Evolutionary conservation across 2,113 vertebrate species (phyloP).

Genomic region (Macquaria australasica): DNA sequence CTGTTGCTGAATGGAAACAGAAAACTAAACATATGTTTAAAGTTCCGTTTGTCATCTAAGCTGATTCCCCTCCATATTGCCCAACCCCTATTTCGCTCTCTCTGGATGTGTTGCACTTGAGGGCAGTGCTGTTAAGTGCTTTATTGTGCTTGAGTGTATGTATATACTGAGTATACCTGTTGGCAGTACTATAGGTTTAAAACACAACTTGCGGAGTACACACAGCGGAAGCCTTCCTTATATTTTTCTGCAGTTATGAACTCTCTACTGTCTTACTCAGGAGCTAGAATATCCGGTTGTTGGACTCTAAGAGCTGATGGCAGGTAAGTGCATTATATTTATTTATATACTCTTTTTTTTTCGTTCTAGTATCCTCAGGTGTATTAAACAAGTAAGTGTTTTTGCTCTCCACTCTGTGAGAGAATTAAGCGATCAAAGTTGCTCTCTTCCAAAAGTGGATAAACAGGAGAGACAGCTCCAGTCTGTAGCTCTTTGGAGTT

Average conservation of each 20-base stretch:
- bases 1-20: slow-evolving; percentile 51
- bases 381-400: not conserved
- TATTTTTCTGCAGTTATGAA: slow-evolving; percentile 84
- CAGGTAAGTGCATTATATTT: slow-evolving; percentile 87
- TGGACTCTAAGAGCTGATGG: slow-evolving; percentile 89
- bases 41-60: slow-evolving; percentile 76
- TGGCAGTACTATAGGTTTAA: slow-evolving; percentile 44
- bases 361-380: not conserved
- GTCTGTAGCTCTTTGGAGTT: not conserved
- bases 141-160: slow-evolving; percentile 28
- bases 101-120: slow-evolving; percentile 58
- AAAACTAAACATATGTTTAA: slow-evolving; percentile 78
- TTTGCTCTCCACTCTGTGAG: not conserved
- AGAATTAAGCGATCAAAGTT: not conserved
- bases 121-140: slow-evolving; percentile 50
- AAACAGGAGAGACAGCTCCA: slow-evolving; percentile 13
- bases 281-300: slow-evolving; percentile 94
- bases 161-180: slow-evolving; percentile 21
- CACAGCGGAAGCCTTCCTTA: slow-evolving; percentile 37
- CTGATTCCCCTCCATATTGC: slow-evolving; percentile 51
- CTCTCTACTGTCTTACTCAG: slow-evolving; percentile 86
- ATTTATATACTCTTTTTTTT: slow-evolving; percentile 9
- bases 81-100: slow-evolving; percentile 33
- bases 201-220: slow-evolving; percentile 50
- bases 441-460: not conserved